Evolutionary conservation across 2,888 invertebrate species (phyloP), one percentile per base, ranked within the genome.

Genomic region (Buathra laborator): DNA sequence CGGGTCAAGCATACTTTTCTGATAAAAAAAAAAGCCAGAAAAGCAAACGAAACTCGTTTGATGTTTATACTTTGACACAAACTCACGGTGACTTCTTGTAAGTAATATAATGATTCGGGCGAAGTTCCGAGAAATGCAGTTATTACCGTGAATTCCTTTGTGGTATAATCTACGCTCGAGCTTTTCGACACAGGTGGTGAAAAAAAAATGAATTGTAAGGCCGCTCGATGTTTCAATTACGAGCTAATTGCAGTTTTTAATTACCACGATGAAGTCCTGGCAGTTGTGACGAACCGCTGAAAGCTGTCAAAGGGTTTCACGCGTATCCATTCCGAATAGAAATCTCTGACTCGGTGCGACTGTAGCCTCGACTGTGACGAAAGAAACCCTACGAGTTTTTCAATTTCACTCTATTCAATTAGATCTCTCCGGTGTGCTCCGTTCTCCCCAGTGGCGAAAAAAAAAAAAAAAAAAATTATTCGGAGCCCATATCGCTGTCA

Each of bases 361-460:
- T 75, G 19, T 37, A 37, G 74, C 14, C 19, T n/a, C 2, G 7
- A 46, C 43, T 4, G 37, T 51, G 3, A 32, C 14, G 53, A 29
- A 70, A 4, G 79, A 85, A 85, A 77, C 68, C 85, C 48, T 75
- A 70, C 75, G 48, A 75, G 53, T 78, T 75, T 48, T 43, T 77
- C 74, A 85, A 75, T 83, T 75, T 51, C 75, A 59, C 79, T 51
- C 43, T 62, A 82, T 79, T 75, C 71, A 85, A 83, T 85, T 64
- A 71, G 43, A 77, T 82, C 37, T 71, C 75, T 24, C 32, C 29
- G 79, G 64, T 19, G 56, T 62, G 46, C 67, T 46, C 16, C 51
- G 19, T 68, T 62, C n/a, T 16, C n/a, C 10, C 44, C 16, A n/a
- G 32, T 29, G 56, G 70, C 71, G 64, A 77, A 71, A 70, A 16